phyloP scores from a whole-genome alignment of 2,113 vertebrate species.

The Maccullochella peelii region DNA sequence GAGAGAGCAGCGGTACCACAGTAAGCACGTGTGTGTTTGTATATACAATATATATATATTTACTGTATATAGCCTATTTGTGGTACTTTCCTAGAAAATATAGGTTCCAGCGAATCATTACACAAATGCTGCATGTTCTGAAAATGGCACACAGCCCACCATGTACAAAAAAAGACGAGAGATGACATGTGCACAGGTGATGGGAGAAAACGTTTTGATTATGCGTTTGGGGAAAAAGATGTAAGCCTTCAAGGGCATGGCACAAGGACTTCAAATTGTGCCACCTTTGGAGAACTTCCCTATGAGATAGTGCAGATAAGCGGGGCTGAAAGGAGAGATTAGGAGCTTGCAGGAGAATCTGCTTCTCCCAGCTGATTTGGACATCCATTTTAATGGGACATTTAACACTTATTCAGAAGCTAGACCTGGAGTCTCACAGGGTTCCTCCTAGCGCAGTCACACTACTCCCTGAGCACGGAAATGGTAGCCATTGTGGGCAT shows the following conservation, averaged over 20 bases:
- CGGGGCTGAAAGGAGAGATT: constrained; percentile 67
- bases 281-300: constrained; percentile 61
- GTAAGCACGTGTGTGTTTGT: neutral
- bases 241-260: constrained; percentile 50
- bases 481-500: constrained; percentile 68
- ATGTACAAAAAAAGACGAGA: constrained; percentile 2
- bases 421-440: constrained; percentile 48
- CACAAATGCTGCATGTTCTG: neutral
- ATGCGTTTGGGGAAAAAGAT: constrained; percentile 36
- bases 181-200: constrained; percentile 13
- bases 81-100: neutral
- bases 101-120: constrained; percentile 20
- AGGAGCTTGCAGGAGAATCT: constrained; percentile 58
- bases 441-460: constrained; percentile 47
- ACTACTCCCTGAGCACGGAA: constrained; percentile 58
- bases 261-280: constrained; percentile 58
- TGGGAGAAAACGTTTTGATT: constrained; percentile 56
- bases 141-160: constrained; percentile 3
- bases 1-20: neutral
- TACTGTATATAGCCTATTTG: neutral
- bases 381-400: constrained; percentile 81
- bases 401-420: constrained; percentile 72
- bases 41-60: too few species aligned
- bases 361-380: constrained; percentile 75
- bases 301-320: constrained; percentile 66